A percentile compares a stretch with the other conserved stretches of the same genome.
Conservation (phyloP, 1,140 invertebrate species). For the Drosophila nigrodunni region DNA sequence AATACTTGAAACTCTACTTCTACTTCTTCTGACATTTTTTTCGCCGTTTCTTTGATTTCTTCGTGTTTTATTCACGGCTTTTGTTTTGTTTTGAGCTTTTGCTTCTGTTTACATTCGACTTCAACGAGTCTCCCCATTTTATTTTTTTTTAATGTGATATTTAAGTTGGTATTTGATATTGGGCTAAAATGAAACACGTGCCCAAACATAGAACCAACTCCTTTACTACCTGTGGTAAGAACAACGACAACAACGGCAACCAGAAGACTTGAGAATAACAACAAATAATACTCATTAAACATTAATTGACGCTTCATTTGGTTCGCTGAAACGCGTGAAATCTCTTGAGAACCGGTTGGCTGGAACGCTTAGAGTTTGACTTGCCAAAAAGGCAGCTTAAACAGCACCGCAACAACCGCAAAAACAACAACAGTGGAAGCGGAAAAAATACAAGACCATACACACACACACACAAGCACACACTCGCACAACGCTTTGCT, state of each 20-base stretch:
- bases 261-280: not conserved
- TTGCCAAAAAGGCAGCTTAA: constrained; percentile 47
- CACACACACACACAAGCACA: constrained; percentile 31
- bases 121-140: not conserved
- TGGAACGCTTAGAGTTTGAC: constrained; percentile 36
- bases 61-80: constrained; percentile 25
- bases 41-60: constrained; percentile 9
- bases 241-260: constrained; percentile 3
- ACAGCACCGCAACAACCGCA: not conserved
- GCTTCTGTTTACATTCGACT: constrained; percentile 39
- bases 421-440: constrained; percentile 5
- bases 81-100: constrained; percentile 30
- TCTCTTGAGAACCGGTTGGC: constrained; percentile 77
- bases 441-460: constrained; percentile 34
- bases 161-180: constrained; percentile 13
- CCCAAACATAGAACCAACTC: constrained; percentile 27
- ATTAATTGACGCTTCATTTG: constrained; percentile 78
- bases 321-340: constrained; percentile 67
- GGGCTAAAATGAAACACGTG: constrained; percentile 42
- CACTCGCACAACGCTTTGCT: constrained; percentile 47
- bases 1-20: constrained; percentile 36
- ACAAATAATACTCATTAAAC: constrained; percentile 53
- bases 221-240: constrained; percentile 2
- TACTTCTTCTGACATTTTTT: not conserved
- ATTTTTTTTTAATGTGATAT: not conserved